Evolutionary conservation across 1,140 invertebrate species (phyloP).

Genomic region (Saccostrea cuccullata): DNA sequence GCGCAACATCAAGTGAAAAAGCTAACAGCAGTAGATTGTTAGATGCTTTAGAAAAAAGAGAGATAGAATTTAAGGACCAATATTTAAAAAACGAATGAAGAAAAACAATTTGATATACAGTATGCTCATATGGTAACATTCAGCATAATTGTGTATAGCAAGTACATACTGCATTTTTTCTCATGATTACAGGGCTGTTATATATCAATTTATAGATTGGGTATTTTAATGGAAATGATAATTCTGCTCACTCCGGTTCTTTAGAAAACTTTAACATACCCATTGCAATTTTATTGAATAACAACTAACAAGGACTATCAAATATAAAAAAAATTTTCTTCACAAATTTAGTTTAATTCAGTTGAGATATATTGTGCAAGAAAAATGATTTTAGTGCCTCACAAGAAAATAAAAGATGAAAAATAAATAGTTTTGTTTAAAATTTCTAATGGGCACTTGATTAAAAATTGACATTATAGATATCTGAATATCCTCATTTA

Average conservation of each 20-base stretch:
- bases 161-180: background rate
- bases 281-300: background rate
- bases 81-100: background rate
- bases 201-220: background rate
- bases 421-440: background rate
- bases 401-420: no score
- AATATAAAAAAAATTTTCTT: background rate
- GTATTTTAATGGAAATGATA: background rate
- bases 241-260: background rate
- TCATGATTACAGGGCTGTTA: background rate
- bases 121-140: slow-evolving; percentile 32
- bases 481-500: background rate
- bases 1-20: no score
- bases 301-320: background rate
- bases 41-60: no score
- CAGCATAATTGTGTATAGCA: background rate
- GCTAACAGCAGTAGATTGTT: no score
- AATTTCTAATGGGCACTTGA: background rate
- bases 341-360: no score
- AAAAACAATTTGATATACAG: background rate
- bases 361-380: no score
- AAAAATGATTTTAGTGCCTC: background rate
- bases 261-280: background rate
- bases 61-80: no score
- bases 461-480: no score